Evolutionary conservation across 2,797 vertebrate species (phyloP), one percentile per base, ranked within the genome.

Genomic region (Poeciliopsis gracilis): DNA sequence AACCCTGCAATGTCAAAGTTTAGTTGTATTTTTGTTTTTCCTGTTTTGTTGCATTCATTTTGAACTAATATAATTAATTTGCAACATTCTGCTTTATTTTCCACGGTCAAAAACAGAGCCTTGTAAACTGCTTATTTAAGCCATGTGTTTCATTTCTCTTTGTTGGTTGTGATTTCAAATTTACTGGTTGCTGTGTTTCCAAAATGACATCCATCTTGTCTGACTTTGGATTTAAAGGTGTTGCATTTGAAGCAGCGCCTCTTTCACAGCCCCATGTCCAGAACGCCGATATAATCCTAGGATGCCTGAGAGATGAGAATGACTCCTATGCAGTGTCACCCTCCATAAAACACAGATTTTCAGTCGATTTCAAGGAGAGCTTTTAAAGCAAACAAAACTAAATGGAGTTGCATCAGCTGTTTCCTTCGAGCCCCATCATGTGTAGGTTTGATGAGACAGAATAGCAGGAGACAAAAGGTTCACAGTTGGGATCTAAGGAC

Each of bases 361-460:
- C 30, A 69, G 30, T 83, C 75, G 8, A 67, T 82, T 76, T 75
- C 51, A 86, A 77, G 79, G 67, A 66, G 79, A 55, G 78, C 72
- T 76, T 79, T 67, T n/a, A 4, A 81, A 81, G 72, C 73, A 78
- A 83, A 84, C 73, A 69, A 79, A 83, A 85, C 82, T 84, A 88
- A 86, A 80, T 84, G 86, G 76, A 82, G 84, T 90, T 85, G 85
- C 80, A 82, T 87, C 72, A 63, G 78, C 77, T 46, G 55, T 87
- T 82, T 91, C 78, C 77, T 79, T 86, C 78, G 38, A 85, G 80
- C 84, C 81, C 81, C 78, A 69, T 80, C 79, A 72, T 73, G 41
- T 69, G 55, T 84, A 84, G 67, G 78, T 87, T 83, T 63, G 79
- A 79, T 4, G 78, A 84, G 73, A 79, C 77, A 80, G 73, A 83